Base-by-base conservation (phyloP, 2,888 invertebrate genomes). In the Dexiosoma caninum region DNA sequence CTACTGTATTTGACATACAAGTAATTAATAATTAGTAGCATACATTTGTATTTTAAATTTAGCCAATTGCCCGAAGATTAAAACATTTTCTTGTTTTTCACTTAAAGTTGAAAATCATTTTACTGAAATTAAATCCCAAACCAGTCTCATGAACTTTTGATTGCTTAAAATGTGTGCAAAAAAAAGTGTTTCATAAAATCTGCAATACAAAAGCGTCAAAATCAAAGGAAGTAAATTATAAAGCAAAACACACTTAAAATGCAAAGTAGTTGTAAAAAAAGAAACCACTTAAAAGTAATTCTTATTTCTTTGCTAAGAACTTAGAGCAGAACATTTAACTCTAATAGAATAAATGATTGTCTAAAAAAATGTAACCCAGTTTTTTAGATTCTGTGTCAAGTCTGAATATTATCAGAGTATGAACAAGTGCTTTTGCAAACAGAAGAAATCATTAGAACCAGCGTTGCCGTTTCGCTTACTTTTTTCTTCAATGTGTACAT, bases 371-470 rank as follows among this genome's bases (percentile, higher is more conserved):
- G 53, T 70, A 80, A 71, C 75, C 80, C 35, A 76, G 44, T 55
- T 76, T n/a, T n/a, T 53, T 12, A 27, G 23, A 51, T 80, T 80
- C 35, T 66, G 37, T 70, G 75, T 67, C 80, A 80, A 80, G 75
- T 53, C 60, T 66, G 71, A 76, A 71, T 76, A 53, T 70, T 46
- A 70, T 70, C 59, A 57, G 49, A 46, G 44, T 59, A 5, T 27
- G 37, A 57, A 55, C n/a, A 21, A 53, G 19, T 40, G 57, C 30
- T 64, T 49, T 6, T 32, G 53, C 51, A 53, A 66, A 59, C n/a
- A 35, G n/a, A n/a, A n/a, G n/a, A 57, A 46, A 27, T 32, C 30
- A 27, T 8, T 21, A 57, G 27, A 23, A 46, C 12, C n/a, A n/a
- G n/a, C n/a, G n/a, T n/a, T n/a, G n/a, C n/a, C n/a, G n/a, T n/a